These are phyloP conservation scores for Rotaria magnacalcarata DNA, from an alignment of 2,888 invertebrate genomes.

Conservation along the genomic window DNA sequence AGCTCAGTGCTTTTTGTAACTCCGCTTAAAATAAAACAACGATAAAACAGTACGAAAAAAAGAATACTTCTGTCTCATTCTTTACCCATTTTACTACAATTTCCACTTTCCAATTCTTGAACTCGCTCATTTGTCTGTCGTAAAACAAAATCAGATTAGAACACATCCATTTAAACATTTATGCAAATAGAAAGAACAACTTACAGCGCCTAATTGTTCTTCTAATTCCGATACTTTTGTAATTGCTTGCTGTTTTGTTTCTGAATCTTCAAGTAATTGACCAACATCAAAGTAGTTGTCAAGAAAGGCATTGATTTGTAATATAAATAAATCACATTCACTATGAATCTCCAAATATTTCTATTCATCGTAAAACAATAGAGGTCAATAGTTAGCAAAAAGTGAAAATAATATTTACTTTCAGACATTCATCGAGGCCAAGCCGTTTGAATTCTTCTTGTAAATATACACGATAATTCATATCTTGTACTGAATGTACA, in stretches of 20 bases:
- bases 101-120: neutral
- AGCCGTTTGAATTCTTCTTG: conserved; percentile 96
- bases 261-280: conserved; percentile 92
- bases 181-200: too few species aligned
- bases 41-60: neutral
- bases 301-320: conserved; percentile 93
- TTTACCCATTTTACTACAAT: neutral
- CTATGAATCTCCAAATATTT: conserved; percentile 48
- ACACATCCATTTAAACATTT: too few species aligned
- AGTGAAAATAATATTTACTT: conserved; percentile 58
- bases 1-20: conserved; percentile 12
- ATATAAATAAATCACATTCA: conserved; percentile 87
- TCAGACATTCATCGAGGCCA: conserved; percentile 87
- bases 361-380: conserved; percentile 48
- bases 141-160: too few species aligned
- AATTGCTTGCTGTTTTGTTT: conserved; percentile 75
- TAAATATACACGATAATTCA: conserved; percentile 96
- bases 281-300: conserved; percentile 98
- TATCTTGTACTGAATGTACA: conserved; percentile 96
- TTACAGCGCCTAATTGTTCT: conserved; percentile 67
- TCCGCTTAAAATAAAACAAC: neutral
- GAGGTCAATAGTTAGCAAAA: conserved; percentile 56
- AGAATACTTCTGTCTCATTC: neutral
- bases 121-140: neutral
- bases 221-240: conserved; percentile 88